A percentile compares a stretch with the other conserved stretches of the same genome.
phyloP scores from a whole-genome alignment of 2,113 vertebrate species.

The Engystomops pustulosus region DNA sequence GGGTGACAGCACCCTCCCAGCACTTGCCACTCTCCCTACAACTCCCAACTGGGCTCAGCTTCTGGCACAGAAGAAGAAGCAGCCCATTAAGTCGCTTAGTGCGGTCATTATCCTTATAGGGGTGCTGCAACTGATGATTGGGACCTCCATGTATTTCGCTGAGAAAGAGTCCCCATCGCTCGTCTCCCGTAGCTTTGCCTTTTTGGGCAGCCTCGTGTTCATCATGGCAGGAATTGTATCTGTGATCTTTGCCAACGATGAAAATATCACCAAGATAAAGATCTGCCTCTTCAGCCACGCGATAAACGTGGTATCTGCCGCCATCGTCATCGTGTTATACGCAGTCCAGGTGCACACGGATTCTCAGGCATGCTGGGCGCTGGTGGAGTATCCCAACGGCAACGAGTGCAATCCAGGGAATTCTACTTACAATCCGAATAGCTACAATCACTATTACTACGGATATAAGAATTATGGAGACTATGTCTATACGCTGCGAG shows the following conservation, averaged over 20 bases:
- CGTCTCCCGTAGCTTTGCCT: neutral
- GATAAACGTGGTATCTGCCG: neutral
- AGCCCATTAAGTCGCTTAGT: neutral
- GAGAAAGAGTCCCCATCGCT: neutral
- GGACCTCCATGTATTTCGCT: neutral
- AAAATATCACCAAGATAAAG: neutral
- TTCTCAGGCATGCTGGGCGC: neutral
- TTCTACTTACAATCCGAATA: neutral
- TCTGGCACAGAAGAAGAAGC: neutral
- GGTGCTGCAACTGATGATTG: neutral
- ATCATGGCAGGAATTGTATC: neutral
- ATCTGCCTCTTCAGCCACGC: neutral
- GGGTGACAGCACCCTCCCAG: neutral
- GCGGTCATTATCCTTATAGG: constrained; percentile 1
- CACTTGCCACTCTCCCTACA: neutral
- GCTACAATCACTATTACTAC: neutral
- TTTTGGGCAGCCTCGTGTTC: neutral
- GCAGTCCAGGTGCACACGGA: neutral
- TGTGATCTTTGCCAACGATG: neutral
- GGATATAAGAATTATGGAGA: neutral
- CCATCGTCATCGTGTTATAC: neutral
- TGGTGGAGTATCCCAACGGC: neutral
- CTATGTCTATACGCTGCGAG: neutral
- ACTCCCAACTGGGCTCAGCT: neutral
- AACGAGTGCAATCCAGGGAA: too few species aligned